These are phyloP conservation scores for Leuciscus idus DNA, from an alignment of 2,113 vertebrate genomes.

Conservation along the genomic window DNA sequence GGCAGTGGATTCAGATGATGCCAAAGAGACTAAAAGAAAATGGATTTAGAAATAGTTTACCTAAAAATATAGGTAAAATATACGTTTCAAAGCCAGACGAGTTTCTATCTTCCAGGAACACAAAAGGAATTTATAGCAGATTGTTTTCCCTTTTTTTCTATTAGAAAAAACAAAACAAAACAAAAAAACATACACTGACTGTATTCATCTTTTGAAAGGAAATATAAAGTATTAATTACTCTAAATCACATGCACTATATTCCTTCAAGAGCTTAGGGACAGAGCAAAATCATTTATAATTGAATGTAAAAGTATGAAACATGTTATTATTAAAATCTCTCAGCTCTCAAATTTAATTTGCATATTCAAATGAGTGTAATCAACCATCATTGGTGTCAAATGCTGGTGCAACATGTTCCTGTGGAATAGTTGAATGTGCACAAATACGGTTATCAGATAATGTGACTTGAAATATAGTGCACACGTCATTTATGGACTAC, in stretches of 20 bases:
- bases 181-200: not conserved
- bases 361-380: not conserved
- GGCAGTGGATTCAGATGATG: not conserved
- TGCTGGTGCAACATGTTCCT: not conserved
- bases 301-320: not conserved
- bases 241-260: not conserved
- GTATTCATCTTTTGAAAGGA: not conserved
- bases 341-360: not conserved
- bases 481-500: not conserved
- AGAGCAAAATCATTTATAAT: not conserved
- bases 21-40: not conserved
- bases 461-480: not conserved
- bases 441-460: not conserved
- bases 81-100: slow-evolving; percentile 11
- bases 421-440: not conserved
- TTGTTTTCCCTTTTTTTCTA: not conserved
- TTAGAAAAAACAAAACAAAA: not conserved
- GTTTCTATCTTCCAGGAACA: slow-evolving; percentile 6
- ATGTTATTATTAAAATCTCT: not conserved
- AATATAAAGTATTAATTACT: not conserved
- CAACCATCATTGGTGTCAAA: not conserved
- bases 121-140: not conserved
- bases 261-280: not conserved
- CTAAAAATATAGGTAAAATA: slow-evolving; percentile 7
- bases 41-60: slow-evolving; percentile 24